A percentile compares a stretch with the other conserved stretches of the same genome.
Evolutionary conservation across 2,797 vertebrate genomes (phyloP).

Genomic region (Tolypeutes matacus): DNA sequence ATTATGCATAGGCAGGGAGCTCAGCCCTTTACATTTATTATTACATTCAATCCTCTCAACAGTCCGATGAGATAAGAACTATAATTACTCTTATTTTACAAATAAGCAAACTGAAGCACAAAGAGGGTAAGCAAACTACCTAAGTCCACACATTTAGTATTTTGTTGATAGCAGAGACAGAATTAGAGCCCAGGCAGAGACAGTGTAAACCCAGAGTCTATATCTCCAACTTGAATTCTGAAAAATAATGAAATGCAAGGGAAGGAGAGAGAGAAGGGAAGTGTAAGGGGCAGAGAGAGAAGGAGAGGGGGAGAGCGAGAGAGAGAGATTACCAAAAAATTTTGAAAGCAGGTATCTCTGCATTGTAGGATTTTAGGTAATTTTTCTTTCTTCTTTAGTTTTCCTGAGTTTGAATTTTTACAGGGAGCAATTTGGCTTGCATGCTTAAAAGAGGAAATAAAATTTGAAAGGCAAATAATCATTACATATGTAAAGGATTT

Average conservation of each 20-base stretch:
- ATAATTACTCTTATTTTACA: background rate
- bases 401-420: constrained; percentile 3
- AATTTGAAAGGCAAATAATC: constrained; percentile 3
- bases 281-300: too few species aligned
- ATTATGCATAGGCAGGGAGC: background rate
- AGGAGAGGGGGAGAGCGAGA: background rate
- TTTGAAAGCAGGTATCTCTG: background rate
- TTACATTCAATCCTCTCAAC: background rate
- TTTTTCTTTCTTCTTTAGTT: background rate
- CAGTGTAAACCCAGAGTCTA: background rate
- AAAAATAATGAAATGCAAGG: background rate
- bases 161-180: background rate
- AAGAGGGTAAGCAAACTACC: background rate
- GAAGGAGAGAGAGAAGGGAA: background rate
- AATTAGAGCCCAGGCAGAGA: background rate
- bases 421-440: background rate
- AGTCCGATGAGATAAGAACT: background rate
- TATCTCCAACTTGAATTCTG: background rate
- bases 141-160: background rate
- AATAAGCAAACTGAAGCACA: background rate
- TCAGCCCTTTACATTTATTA: background rate
- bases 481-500: background rate
- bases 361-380: background rate
- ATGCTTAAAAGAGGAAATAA: background rate
- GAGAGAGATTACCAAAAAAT: background rate